Evolutionary conservation across 2,797 vertebrate species (phyloP).

Genomic region (Gastrophryne carolinensis): DNA sequence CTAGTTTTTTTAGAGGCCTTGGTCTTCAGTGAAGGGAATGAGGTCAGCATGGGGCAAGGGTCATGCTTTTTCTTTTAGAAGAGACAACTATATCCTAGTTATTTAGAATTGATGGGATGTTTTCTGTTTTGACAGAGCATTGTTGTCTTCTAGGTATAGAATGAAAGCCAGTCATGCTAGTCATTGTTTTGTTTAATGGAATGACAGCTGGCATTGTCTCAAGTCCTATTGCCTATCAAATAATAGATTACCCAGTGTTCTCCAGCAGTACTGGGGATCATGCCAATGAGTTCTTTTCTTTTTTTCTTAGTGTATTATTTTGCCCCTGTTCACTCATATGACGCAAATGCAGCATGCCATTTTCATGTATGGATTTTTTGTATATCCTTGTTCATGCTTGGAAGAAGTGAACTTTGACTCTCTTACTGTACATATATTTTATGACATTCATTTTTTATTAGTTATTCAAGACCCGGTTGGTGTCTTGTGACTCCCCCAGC

Average conservation of each 20-base stretch:
- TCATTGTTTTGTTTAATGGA: background rate
- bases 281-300: too few relatives aligned
- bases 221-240: background rate
- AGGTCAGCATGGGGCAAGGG: constrained; percentile 20
- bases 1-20: background rate
- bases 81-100: background rate
- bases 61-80: background rate
- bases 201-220: background rate
- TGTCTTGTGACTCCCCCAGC: too few relatives aligned
- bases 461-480: too few relatives aligned
- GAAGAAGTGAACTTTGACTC: too few relatives aligned
- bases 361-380: too few relatives aligned
- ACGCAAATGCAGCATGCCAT: too few relatives aligned
- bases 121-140: background rate
- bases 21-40: background rate
- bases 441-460: too few relatives aligned
- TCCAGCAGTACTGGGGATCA: background rate
- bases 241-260: background rate
- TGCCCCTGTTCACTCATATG: too few relatives aligned
- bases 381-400: too few relatives aligned
- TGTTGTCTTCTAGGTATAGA: background rate
- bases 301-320: too few relatives aligned
- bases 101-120: background rate
- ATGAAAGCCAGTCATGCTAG: background rate
- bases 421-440: too few relatives aligned